A percentile compares a stretch with the other conserved stretches of the same genome.
Conservation (phyloP, 2,797 vertebrate species). For the Tragelaphus oryx region DNA sequence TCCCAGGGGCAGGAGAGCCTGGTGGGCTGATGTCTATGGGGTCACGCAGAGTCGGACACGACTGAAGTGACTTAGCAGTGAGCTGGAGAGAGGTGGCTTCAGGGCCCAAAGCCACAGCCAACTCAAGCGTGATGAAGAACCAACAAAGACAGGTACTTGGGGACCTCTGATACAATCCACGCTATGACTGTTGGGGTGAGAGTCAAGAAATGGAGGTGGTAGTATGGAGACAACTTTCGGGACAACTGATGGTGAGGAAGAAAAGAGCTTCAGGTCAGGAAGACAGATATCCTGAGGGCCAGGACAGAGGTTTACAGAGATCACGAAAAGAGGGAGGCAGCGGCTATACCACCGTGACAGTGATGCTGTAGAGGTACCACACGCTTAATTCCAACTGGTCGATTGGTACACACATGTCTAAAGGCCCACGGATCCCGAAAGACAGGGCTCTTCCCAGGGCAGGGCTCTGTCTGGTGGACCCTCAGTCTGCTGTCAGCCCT, state of each 20-base stretch:
- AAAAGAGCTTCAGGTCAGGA: background rate
- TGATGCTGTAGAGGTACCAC: background rate
- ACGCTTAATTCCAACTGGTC: background rate
- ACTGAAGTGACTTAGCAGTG: too few relatives aligned
- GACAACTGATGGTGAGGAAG: background rate
- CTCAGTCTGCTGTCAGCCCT: background rate
- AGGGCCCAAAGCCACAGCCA: background rate
- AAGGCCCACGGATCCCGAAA: background rate
- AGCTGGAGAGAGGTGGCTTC: background rate
- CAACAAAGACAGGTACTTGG: background rate
- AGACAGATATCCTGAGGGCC: background rate
- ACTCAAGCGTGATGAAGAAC: background rate
- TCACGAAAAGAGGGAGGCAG: background rate
- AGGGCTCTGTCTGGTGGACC: background rate
- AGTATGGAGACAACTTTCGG: background rate
- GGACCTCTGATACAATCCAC: background rate
- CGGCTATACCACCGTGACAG: accelerated
- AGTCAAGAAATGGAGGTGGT: background rate
- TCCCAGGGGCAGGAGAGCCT: too few relatives aligned
- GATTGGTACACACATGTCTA: background rate
- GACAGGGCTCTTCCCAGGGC: background rate
- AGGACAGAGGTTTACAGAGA: background rate
- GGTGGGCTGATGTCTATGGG: too few relatives aligned
- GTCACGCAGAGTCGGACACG: too few relatives aligned
- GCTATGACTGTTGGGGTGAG: background rate